phyloP scores from a whole-genome alignment of 1,140 invertebrate species.

The Neomicropteryx cornuta region DNA sequence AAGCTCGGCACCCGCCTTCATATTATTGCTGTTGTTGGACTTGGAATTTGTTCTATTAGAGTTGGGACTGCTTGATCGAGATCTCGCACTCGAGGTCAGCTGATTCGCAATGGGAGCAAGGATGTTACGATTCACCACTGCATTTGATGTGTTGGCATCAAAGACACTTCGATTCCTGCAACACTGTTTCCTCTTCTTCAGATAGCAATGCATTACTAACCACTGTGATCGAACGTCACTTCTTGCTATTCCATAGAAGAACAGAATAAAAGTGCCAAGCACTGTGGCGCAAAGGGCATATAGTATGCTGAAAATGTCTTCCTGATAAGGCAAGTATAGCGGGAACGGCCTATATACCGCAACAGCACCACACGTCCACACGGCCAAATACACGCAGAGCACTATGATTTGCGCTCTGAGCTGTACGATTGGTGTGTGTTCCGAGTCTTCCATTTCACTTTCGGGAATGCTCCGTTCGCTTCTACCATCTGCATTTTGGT shows the following conservation, averaged over 20 bases:
- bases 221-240: constrained; percentile 71
- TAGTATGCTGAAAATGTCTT: constrained; percentile 65
- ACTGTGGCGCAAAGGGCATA: constrained; percentile 60
- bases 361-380: constrained; percentile 63
- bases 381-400: constrained; percentile 61
- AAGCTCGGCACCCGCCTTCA: constrained; percentile 40
- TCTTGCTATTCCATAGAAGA: constrained; percentile 76
- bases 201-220: constrained; percentile 50
- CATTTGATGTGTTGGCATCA: constrained; percentile 46
- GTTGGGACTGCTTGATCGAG: constrained; percentile 49
- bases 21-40: constrained; percentile 41
- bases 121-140: constrained; percentile 35
- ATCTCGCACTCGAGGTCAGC: constrained; percentile 38
- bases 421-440: constrained; percentile 71
- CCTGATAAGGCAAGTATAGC: constrained; percentile 50
- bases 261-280: constrained; percentile 71
- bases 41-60: constrained; percentile 43
- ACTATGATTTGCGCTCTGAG: constrained; percentile 69
- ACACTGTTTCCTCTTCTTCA: constrained; percentile 45
- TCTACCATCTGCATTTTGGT: constrained; percentile 37
- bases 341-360: constrained; percentile 54
- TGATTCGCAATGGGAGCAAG: constrained; percentile 21
- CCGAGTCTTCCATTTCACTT: constrained; percentile 69
- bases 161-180: constrained; percentile 53
- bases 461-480: constrained; percentile 55